Evolutionary conservation across 2,797 vertebrate genomes (phyloP).

Genomic region (Microctenopoma lineatum): DNA sequence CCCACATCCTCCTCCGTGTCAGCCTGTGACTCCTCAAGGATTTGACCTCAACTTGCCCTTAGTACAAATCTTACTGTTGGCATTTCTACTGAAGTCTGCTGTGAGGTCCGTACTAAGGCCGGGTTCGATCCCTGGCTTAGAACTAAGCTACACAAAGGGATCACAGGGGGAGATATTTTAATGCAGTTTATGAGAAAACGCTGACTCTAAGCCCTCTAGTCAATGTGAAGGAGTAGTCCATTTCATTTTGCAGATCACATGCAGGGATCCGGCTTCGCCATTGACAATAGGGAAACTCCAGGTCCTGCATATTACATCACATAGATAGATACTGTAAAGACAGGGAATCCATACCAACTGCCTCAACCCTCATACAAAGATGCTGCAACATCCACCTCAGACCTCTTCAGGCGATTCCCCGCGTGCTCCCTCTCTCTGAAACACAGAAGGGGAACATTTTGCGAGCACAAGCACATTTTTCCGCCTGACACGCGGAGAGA

Average conservation of each 20-base stretch:
- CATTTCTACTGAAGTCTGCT: conserved; percentile 23
- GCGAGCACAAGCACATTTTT: conserved; percentile 34
- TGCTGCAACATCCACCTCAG: conserved; percentile 43
- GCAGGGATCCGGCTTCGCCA: conserved; percentile 26
- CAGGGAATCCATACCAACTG: conserved; percentile 21
- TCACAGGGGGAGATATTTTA: conserved; percentile 33
- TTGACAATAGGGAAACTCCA: conserved; percentile 16
- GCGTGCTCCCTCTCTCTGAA: conserved; percentile 7
- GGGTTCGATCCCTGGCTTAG: conserved; percentile 25
- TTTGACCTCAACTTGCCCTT: conserved; percentile 39
- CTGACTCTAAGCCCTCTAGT: conserved; percentile 40
- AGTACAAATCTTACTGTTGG: conserved; percentile 53
- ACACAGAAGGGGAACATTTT: conserved; percentile 26
- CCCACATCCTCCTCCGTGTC: conserved; percentile 38
- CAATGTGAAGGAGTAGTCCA: conserved; percentile 44
- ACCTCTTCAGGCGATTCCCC: conserved; percentile 40
- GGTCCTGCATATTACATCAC: conserved; percentile 27
- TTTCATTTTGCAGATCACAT: conserved; percentile 53
- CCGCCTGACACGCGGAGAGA: conserved; percentile 1
- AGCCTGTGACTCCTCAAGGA: conserved; percentile 33
- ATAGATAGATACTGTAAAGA: conserved; percentile 39
- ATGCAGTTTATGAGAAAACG: conserved; percentile 25
- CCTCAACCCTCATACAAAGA: conserved; percentile 29
- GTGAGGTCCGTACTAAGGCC: conserved; percentile 52
- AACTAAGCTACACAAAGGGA: conserved; percentile 16